These are phyloP conservation scores for Calameuta pallipes DNA, from an alignment of 2,888 invertebrate genomes.

Conservation along the genomic window DNA sequence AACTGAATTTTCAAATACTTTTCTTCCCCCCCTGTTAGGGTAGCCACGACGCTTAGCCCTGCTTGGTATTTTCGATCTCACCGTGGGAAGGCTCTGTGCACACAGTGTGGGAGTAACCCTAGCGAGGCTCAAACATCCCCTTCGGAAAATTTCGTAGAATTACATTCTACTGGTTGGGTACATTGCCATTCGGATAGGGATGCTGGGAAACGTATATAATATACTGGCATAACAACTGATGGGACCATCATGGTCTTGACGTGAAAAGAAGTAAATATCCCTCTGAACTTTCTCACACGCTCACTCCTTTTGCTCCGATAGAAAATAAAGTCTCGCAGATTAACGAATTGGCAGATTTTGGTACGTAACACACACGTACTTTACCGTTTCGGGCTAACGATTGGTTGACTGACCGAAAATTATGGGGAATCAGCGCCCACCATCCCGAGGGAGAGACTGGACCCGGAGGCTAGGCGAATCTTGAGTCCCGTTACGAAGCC, in stretches of 20 bases:
- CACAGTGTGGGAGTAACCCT: neutral
- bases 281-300: neutral
- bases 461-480: neutral
- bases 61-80: neutral
- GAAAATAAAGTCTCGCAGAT: neutral
- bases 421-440: neutral
- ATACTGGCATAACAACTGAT: neutral
- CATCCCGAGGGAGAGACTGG: neutral
- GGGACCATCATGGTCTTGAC: neutral
- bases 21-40: neutral
- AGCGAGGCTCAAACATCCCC: neutral
- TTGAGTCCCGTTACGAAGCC: neutral
- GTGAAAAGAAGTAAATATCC: neutral
- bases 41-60: neutral
- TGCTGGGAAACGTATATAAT: neutral
- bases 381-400: neutral
- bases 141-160: neutral
- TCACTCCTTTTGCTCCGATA: neutral
- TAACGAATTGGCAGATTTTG: neutral
- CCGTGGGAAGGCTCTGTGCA: neutral
- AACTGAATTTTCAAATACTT: neutral
- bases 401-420: neutral
- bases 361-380: neutral
- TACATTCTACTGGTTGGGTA: neutral
- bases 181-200: neutral